Base-by-base conservation (phyloP, 1,140 invertebrate species). In the Temnothorax longispinosus region DNA sequence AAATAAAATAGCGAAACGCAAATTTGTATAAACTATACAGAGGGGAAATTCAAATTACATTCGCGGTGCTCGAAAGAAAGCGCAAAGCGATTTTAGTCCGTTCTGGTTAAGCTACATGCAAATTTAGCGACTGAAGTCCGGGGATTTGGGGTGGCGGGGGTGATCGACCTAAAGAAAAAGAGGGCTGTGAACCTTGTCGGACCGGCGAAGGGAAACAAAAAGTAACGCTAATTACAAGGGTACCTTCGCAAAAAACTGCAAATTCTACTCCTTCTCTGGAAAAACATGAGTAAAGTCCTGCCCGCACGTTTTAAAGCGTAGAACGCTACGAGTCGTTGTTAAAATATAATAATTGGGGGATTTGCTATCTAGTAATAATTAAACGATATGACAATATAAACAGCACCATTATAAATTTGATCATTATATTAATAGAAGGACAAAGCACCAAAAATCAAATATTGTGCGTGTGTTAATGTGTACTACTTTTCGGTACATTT, bases 221-320 rank as follows among this genome's bases (percentile, higher is more conserved):
- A 85, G 74, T 78, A 54, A 47, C n/a, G 47, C 74, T 85, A 85
- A 85, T 85, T 85, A 56, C 60, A 85, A 85, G 35, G 60, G 10
- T 27, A 41, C 5, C 8, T 11, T 15, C 21, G 50, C 41, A 78
- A 85, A 85, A 85, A 65, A 54, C 15, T 77, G 74, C 35, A 77
- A 64, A 76, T 65, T 54, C 47, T 38, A 38, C 44, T n/a, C 15
- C 72, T 77, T 52, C 38, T 18, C 18, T 44, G 8, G 35, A 38
- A 78, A 76, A 85, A 38, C 52, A 38, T 4, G 35, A 60, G n/a
- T n/a, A 41, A 50, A 84, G 60, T 84, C 75, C 21, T 35, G 27
- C 41, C 47, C 18, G 10, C 67, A 15, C 3, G 8, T 47, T 47
- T 72, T 74, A 56, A 44, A 81, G 35, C n/a, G 18, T 8, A 47